A percentile compares a stretch with the other conserved stretches of the same genome.
Evolutionary conservation across 2,888 invertebrate species (phyloP).

Genomic region (Drosophila mercatorum): DNA sequence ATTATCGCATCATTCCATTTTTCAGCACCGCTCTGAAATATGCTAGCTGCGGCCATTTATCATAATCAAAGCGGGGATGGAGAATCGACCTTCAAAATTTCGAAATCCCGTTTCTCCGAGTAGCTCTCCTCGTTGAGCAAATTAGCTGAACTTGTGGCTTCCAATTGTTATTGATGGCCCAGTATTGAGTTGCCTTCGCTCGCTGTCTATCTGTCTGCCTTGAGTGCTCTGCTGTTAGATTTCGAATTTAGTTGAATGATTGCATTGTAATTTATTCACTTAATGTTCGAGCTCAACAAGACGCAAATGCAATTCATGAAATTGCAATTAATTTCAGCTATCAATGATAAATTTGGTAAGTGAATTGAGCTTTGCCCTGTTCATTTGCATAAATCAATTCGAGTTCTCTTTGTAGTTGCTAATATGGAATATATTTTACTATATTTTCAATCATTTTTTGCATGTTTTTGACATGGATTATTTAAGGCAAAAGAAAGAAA

Average conservation of each 20-base stretch:
- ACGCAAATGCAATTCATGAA: constrained; percentile 13
- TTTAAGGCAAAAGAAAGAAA: neutral
- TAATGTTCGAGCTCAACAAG: constrained; percentile 2
- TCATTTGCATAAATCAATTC: neutral
- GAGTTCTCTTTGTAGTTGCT: neutral
- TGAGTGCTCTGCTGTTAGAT: constrained; percentile 3
- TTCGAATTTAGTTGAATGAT: constrained; percentile 40
- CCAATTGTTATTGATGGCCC: constrained; percentile 69
- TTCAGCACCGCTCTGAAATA: constrained; percentile 64
- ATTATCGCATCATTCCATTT: constrained; percentile 71
- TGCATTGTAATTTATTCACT: constrained; percentile 35
- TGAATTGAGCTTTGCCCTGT: neutral
- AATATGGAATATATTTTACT: neutral
- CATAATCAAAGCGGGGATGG: constrained; percentile 60
- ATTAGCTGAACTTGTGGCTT: constrained; percentile 33
- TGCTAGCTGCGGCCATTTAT: constrained; percentile 64
- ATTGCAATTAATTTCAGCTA: constrained; percentile 11
- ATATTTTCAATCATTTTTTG: neutral
- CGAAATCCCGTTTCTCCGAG: constrained; percentile 7
- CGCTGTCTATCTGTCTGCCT: constrained; percentile 1
- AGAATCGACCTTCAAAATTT: constrained; percentile 56
- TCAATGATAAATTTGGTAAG: neutral
- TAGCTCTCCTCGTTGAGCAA: constrained; percentile 20
- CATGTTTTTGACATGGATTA: too few species aligned
- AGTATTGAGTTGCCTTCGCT: constrained; percentile 3